A percentile compares a stretch with the other conserved stretches of the same genome.
phyloP scores from a whole-genome alignment of 2,888 invertebrate genomes.

The Xestobium rufovillosum region DNA sequence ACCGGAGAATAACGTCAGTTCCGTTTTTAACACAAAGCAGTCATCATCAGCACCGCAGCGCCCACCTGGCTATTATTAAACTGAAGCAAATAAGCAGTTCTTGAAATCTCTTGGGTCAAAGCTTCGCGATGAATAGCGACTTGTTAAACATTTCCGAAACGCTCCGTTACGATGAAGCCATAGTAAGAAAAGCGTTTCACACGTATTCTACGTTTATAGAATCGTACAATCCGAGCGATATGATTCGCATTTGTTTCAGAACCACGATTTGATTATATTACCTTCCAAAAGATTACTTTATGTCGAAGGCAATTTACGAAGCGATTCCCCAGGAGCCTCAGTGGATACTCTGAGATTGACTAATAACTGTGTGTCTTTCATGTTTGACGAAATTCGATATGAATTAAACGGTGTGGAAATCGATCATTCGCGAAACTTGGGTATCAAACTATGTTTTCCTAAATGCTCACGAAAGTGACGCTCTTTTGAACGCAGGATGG shows the following conservation, averaged over 20 bases:
- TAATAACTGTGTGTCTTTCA: slow-evolving; percentile 14
- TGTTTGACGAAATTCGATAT: too few relatives aligned
- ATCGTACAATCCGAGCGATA: slow-evolving; percentile 32
- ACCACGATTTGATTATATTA: slow-evolving; percentile 26
- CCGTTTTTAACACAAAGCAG: background rate
- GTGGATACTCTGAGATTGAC: background rate
- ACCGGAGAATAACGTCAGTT: too few relatives aligned
- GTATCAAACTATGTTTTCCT: slow-evolving; percentile 17
- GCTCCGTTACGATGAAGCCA: slow-evolving; percentile 23
- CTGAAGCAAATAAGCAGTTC: slow-evolving; percentile 16
- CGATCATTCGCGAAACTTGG: too few relatives aligned
- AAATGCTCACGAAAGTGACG: too few relatives aligned
- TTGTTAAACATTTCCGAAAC: slow-evolving; percentile 19
- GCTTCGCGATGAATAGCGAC: slow-evolving; percentile 18
- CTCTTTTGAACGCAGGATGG: too few relatives aligned
- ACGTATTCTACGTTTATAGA: too few relatives aligned
- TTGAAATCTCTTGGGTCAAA: slow-evolving; percentile 16
- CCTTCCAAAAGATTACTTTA: slow-evolving; percentile 24
- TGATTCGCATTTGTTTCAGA: slow-evolving; percentile 29
- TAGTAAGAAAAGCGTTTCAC: too few relatives aligned
- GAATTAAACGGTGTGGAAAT: too few relatives aligned
- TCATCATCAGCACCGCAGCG: background rate
- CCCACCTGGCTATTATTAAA: too few relatives aligned
- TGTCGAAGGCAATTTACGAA: slow-evolving; percentile 16
- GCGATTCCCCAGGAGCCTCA: slow-evolving; percentile 10